Evolutionary conservation across 2,888 invertebrate species (phyloP), one percentile per base, ranked within the genome.

Genomic region (Phyllotreta cruciferae): DNA sequence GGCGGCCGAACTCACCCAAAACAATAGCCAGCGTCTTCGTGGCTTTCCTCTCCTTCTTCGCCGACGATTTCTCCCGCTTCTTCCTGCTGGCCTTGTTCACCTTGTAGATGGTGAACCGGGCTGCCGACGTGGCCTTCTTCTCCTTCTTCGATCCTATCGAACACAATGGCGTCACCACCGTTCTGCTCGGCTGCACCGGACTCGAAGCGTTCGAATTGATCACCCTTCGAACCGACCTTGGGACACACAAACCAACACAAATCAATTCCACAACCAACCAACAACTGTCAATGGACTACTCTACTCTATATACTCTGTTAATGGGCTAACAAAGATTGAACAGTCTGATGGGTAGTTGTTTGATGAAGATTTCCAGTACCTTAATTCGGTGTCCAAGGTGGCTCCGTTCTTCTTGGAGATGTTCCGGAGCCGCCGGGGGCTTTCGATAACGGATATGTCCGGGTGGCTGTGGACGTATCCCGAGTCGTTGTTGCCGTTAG

Each of bases 21-120:
- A 99, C 99, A 81, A 99, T 98, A 62, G 98, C 98, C 71, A 99
- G 83, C 6, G 98, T 99, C 85, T 98, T 98, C 6, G 98, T 99
- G 37, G 99, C 98, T 82, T 99, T 97, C 65, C 96, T 87, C 79
- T 99, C 99, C 75, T 93, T 94, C 81, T 93, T 94, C 3, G 94
- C 95, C 0, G 94, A 93, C 14, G 94, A 94, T 78, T 95, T 96
- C 78, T 96, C 96, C 54, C 94, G 85, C 83, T 97, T 97, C 85
- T 96, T 96, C 81, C 94, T 90, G 78, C 94, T 93, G 47, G 95
- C 95, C 82, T 96, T 96, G 84, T 95, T 94, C 61, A 94, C 93
- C 82, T 94, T 94, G 83, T 94, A 94, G 78, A 94, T 94, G 67
- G 94, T 94, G 82, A 94, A 94, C 72, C 94, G 86, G 45, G 90